Evolutionary conservation across 2,113 vertebrate species (phyloP).

Genomic region (Neodon shergylaensis): DNA sequence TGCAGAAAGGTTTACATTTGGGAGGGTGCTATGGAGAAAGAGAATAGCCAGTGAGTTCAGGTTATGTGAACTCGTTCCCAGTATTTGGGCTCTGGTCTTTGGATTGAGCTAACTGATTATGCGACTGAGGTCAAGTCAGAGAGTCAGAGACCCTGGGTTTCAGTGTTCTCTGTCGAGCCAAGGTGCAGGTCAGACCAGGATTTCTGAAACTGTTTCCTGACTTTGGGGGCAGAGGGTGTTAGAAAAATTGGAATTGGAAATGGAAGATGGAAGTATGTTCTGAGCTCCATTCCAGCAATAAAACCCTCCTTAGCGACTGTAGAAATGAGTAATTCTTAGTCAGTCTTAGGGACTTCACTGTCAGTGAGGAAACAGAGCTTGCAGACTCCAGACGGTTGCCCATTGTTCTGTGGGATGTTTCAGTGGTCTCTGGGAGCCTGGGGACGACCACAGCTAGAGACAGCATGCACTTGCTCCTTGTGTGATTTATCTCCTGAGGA

Average conservation of each 20-base stretch:
- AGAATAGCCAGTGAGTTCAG: neutral
- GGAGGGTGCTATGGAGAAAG: neutral
- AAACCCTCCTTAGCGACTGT: conserved; percentile 52
- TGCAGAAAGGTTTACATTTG: neutral
- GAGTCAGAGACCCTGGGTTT: neutral
- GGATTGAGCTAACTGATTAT: neutral
- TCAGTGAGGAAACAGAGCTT: neutral
- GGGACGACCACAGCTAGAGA: neutral
- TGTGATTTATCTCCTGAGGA: neutral
- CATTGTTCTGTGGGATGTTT: neutral
- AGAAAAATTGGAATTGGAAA: conserved; percentile 33
- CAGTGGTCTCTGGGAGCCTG: neutral
- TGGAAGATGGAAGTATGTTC: conserved; percentile 33
- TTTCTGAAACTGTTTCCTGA: conserved; percentile 51
- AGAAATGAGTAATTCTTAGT: conserved; percentile 49
- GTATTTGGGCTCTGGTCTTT: neutral
- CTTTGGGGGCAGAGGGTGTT: neutral
- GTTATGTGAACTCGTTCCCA: neutral
- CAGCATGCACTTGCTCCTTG: neutral
- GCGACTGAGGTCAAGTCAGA: neutral
- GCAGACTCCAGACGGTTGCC: conserved; percentile 16
- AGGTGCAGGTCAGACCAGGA: neutral
- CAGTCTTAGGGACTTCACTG: conserved; percentile 33
- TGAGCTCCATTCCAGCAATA: conserved; percentile 55
- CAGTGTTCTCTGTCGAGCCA: conserved; percentile 39